phyloP scores from a whole-genome alignment of 2,888 invertebrate species.

The Dasysyrphus tricinctus region DNA sequence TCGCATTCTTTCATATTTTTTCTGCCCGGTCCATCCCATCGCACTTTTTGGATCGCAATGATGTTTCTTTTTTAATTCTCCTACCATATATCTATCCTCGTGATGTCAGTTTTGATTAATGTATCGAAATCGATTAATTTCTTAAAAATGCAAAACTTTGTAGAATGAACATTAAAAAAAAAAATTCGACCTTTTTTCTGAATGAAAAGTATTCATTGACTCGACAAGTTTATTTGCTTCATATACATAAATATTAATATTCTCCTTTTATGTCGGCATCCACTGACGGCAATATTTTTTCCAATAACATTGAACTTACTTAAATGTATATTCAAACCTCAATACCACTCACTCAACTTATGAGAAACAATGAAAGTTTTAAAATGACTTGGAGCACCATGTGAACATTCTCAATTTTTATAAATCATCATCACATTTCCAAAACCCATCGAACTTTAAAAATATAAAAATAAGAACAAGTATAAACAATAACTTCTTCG shows the following conservation, averaged over 20 bases:
- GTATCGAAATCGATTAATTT: too few species aligned
- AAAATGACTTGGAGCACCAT: slow-evolving; percentile 8
- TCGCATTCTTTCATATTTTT: too few species aligned
- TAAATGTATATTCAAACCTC: too few species aligned
- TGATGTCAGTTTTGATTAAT: too few species aligned
- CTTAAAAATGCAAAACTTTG: too few species aligned
- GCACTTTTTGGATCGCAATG: too few species aligned
- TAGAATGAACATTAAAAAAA: neutral
- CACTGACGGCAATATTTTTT: too few species aligned
- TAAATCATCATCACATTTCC: slow-evolving; percentile 17
- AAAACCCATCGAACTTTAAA: slow-evolving; percentile 28
- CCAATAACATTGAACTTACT: neutral
- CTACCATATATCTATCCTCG: too few species aligned
- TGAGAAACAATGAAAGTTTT: neutral
- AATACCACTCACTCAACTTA: neutral
- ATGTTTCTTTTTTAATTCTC: too few species aligned
- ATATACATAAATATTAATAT: neutral
- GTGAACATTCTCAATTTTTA: slow-evolving; percentile 23
- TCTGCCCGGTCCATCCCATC: too few species aligned
- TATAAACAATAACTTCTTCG: slow-evolving; percentile 22
- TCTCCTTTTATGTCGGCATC: neutral
- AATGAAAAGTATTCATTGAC: neutral
- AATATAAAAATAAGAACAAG: neutral
- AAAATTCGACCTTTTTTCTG: neutral
- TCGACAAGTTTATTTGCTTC: neutral